Conservation (phyloP, 2,797 vertebrate species). For the Dicrostonyx torquatus region DNA sequence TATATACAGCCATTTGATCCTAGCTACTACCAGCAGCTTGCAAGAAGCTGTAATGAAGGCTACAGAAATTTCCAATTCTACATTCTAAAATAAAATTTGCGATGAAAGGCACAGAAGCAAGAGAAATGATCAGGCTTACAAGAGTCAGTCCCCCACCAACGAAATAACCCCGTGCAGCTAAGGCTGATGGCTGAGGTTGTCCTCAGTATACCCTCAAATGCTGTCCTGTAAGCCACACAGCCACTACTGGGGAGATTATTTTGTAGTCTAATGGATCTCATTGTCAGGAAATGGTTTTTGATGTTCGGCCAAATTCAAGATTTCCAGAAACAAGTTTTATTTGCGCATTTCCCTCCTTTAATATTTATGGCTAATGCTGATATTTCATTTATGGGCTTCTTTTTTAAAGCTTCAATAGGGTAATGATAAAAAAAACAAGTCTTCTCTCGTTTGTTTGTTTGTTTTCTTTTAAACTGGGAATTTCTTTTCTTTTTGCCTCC, state of each 20-base stretch:
- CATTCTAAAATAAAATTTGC: background rate
- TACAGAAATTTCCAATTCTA: background rate
- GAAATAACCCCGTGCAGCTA: background rate
- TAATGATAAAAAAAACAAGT: conserved; percentile 55
- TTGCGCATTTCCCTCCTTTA: conserved; percentile 77
- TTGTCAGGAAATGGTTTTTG: conserved; percentile 85
- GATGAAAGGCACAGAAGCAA: conserved; percentile 35
- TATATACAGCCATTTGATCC: accelerated
- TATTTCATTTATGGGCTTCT: conserved; percentile 73
- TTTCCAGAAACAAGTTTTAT: conserved; percentile 83
- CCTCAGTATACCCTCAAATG: conserved; percentile 74
- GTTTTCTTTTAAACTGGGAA: background rate
- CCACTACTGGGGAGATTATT: conserved; percentile 81
- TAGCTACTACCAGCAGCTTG: background rate
- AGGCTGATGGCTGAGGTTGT: conserved; percentile 65
- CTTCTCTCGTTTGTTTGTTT: background rate
- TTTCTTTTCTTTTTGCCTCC: background rate
- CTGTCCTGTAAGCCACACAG: conserved; percentile 78
- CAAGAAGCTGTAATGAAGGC: background rate
- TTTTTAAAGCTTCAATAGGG: conserved; percentile 59
- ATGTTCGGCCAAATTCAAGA: conserved; percentile 82
- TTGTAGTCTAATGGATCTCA: conserved; percentile 84
- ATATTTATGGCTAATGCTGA: conserved; percentile 80
- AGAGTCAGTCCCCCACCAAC: background rate
- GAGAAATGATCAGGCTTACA: background rate